Percentiles rank a stretch among this genome's conserved stretches.
Conservation (phyloP, 1,140 invertebrate genomes). For the Antheraea mylitta region DNA sequence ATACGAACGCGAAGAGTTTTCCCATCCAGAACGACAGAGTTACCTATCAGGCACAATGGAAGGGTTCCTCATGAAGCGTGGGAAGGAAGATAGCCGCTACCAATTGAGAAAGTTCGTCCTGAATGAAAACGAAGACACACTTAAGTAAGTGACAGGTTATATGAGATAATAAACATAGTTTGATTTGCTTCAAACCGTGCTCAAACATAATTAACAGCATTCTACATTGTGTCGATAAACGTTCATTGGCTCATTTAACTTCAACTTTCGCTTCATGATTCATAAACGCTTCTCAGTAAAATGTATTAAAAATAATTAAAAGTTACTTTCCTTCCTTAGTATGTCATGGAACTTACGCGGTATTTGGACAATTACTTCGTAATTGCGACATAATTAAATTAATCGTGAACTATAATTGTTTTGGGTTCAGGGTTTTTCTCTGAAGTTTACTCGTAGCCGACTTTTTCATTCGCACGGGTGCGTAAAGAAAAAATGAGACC, state of each 20-base stretch:
- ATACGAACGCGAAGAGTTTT: conserved; percentile 94
- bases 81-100: conserved; percentile 91
- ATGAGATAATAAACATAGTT: not conserved
- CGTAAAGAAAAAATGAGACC: too few species aligned
- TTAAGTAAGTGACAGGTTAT: conserved; percentile 73
- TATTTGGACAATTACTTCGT: not conserved
- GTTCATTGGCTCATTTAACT: conserved; percentile 3
- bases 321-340: not conserved
- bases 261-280: conserved; percentile 4
- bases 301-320: conserved; percentile 9
- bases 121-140: conserved; percentile 87
- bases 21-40: conserved; percentile 85
- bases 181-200: conserved; percentile 1
- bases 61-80: conserved; percentile 93
- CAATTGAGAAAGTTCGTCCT: conserved; percentile 91
- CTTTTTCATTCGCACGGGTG: too few species aligned
- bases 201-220: conserved; percentile 8
- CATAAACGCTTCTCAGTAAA: conserved; percentile 13
- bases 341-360: not conserved
- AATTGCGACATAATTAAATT: not conserved
- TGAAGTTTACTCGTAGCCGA: too few species aligned
- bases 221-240: not conserved
- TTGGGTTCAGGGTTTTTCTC: not conserved
- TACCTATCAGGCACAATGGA: conserved; percentile 90
- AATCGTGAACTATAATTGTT: not conserved